Percentiles rank a stretch among this genome's conserved stretches.
Conservation (phyloP, 2,888 invertebrate species). For the Podotricha telesiphe region DNA sequence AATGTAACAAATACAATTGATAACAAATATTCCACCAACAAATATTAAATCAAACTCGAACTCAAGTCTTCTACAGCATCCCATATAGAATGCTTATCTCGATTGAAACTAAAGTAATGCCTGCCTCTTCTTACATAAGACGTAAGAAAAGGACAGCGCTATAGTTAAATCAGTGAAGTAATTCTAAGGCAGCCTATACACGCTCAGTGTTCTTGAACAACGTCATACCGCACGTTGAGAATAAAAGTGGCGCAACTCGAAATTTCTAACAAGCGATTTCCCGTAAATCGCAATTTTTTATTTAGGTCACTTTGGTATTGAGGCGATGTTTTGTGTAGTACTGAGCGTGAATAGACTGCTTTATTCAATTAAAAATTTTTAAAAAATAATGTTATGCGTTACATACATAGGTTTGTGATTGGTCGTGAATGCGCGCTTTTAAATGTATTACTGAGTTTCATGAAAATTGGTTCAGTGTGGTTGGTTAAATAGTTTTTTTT, state of each 20-base stretch:
- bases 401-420: conserved; percentile 14
- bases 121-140: conserved; percentile 30
- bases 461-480: neutral
- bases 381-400: conserved; percentile 36
- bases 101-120: conserved; percentile 26
- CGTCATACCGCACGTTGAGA: too few species aligned
- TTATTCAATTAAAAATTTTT: conserved; percentile 4
- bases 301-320: too few species aligned
- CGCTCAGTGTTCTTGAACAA: neutral
- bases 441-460: neutral
- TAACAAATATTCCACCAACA: too few species aligned
- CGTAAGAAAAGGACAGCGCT: conserved; percentile 36
- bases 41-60: neutral
- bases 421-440: conserved; percentile 5
- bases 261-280: too few species aligned
- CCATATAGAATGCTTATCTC: neutral
- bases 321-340: neutral
- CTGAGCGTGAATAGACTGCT: neutral
- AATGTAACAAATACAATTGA: too few species aligned
- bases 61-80: conserved; percentile 1
- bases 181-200: conserved; percentile 11
- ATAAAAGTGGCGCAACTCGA: neutral
- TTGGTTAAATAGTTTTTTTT: too few species aligned
- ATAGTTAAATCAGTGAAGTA: conserved; percentile 18
- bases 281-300: too few species aligned